A percentile compares a stretch with the other conserved stretches of the same genome.
Conservation (phyloP, 1,140 invertebrate species). For the Sycophaga agraensis region DNA sequence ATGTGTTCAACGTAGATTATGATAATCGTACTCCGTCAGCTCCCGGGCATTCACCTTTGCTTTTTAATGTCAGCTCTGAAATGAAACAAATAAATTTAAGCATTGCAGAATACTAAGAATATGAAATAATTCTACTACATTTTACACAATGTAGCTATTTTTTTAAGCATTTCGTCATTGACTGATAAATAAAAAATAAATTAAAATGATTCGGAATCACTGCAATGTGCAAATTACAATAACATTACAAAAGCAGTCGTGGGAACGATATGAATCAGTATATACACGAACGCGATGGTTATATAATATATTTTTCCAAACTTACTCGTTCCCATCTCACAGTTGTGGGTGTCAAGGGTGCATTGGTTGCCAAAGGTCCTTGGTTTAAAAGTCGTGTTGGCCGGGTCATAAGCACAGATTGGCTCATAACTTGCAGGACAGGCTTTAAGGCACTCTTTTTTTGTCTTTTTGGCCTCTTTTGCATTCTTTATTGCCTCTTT, state of each 20-base stretch:
- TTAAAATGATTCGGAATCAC: no score
- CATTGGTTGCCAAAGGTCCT: constrained; percentile 46
- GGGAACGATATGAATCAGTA: no score
- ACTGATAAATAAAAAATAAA: no score
- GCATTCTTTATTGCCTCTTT: constrained; percentile 49
- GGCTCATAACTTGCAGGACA: constrained; percentile 43
- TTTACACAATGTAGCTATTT: no score
- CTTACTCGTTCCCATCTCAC: constrained; percentile 50
- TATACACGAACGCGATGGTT: no score
- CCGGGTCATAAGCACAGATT: constrained; percentile 48
- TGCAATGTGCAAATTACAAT: no score
- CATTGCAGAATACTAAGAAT: neutral
- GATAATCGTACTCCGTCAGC: no score
- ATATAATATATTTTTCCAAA: no score
- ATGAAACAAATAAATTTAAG: constrained; percentile 8
- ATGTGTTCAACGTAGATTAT: no score
- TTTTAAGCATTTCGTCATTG: no score
- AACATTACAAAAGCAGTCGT: no score
- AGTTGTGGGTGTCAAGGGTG: constrained; percentile 45
- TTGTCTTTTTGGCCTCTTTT: constrained; percentile 47
- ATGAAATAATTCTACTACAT: no score
- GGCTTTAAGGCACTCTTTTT: constrained; percentile 45
- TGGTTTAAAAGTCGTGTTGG: constrained; percentile 40
- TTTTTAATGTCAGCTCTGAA: constrained; percentile 43
- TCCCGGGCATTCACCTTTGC: constrained; percentile 49